A percentile compares a stretch with the other conserved stretches of the same genome.
Evolutionary conservation across 2,888 invertebrate genomes (phyloP).

Genomic region (Andrena camellia): DNA sequence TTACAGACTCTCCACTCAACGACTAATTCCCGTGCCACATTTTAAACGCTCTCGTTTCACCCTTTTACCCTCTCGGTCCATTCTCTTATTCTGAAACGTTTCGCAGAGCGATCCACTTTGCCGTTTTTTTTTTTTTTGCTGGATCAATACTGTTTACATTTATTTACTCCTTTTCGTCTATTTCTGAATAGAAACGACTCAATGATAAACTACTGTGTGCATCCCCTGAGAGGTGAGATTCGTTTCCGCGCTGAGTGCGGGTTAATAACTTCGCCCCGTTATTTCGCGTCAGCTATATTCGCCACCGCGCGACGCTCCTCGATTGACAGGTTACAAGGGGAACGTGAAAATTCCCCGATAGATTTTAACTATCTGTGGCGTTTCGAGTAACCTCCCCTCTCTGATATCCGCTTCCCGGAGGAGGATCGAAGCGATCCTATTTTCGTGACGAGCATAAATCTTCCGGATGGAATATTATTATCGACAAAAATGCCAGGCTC

Average conservation of each 20-base stretch:
- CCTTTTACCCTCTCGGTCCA: no score
- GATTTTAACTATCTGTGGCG: conserved; percentile 32
- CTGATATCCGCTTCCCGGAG: background rate
- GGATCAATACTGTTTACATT: no score
- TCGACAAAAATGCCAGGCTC: conserved; percentile 53
- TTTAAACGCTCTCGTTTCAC: background rate
- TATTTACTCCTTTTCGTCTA: no score
- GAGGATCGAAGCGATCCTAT: conserved; percentile 36
- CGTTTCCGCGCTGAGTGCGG: background rate
- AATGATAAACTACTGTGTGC: background rate
- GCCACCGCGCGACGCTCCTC: background rate
- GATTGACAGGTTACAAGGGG: background rate
- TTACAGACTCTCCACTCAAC: background rate
- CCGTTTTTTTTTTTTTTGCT: no score
- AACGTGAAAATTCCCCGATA: background rate
- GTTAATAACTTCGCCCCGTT: background rate
- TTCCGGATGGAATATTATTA: conserved; percentile 53
- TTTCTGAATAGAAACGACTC: no score
- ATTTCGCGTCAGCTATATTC: background rate
- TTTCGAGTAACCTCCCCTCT: conserved; percentile 6
- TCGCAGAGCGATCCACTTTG: no score
- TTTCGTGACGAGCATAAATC: conserved; percentile 56
- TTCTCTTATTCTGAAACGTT: no score
- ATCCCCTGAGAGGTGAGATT: background rate
- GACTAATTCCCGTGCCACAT: background rate